These are phyloP conservation scores for Varanus komodoensis DNA, from an alignment of 2,113 vertebrate species.

Conservation along the genomic window DNA sequence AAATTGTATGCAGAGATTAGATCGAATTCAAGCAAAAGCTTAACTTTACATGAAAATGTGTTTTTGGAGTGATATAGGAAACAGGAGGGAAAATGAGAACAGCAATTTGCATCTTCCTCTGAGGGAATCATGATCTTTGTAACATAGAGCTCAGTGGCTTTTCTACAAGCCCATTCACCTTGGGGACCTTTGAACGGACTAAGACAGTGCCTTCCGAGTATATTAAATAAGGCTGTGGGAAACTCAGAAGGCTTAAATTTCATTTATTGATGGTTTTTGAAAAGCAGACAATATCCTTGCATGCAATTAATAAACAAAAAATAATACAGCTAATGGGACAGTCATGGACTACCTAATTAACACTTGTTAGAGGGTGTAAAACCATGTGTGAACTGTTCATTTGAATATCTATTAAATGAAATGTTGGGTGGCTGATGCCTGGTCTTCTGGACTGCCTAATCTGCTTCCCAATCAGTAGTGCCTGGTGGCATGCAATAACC, in stretches of 20 bases:
- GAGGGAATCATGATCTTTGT: slow-evolving; percentile 50
- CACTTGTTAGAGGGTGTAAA: not conserved
- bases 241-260: slow-evolving; percentile 9
- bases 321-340: slow-evolving; percentile 5
- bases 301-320: not conserved
- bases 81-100: slow-evolving; percentile 47
- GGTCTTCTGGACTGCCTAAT: not conserved
- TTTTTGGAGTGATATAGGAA: slow-evolving; percentile 39
- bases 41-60: slow-evolving; percentile 41
- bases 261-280: not conserved
- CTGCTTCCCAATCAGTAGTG: not conserved
- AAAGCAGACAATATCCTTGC: not conserved
- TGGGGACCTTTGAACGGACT: slow-evolving; percentile 15
- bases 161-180: slow-evolving; percentile 41
- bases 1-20: slow-evolving; percentile 38
- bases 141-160: slow-evolving; percentile 38
- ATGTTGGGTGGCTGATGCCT: not conserved
- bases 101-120: not conserved
- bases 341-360: not conserved
- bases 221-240: slow-evolving; percentile 8
- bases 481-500: too few relatives aligned
- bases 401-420: not conserved
- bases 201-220: slow-evolving; percentile 10
- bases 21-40: slow-evolving; percentile 1
- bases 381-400: not conserved